Base-by-base conservation (phyloP, 1,140 invertebrate genomes). In the Holcopasites calliopsidis region DNA sequence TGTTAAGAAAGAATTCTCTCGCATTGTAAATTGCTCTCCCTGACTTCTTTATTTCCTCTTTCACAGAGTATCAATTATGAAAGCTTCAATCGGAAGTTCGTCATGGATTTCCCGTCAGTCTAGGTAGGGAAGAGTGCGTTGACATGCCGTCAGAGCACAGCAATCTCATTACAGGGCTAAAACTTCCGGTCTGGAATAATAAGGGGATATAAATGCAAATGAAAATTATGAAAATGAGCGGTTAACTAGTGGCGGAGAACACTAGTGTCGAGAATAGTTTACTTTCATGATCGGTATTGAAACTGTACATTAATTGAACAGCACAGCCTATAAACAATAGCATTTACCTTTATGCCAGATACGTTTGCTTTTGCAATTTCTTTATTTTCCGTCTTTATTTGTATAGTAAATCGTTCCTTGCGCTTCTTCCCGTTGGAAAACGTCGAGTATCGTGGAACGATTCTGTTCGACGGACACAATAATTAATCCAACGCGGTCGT, bases 131-230 rank as follows among this genome's bases (percentile, higher is more conserved):
- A 44, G 66, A 52, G 66, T 79, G 80, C 80, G 79, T 83, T 82
- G 81, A 79, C 76, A 73, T 57, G 52, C 38, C 65, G 42, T 33
- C 65, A 16, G 65, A 71, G 58, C 64, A 50, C 44, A 76, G 79
- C 72, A 83, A 83, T 84, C 80, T 79, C 80, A 77, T 80, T 77
- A 79, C 72, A 64, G 64, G 55, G 69, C 44, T 23, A 72, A 83
- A 76, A 77, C 72, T 76, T 84, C 75, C 52, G 33, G 35, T n/a
- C 50, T 58, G 54, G 77, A 80, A 83, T 84, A 84, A 83, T 83
- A 84, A 79, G 76, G 82, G 62, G 72, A 76, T 84, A 83, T 84
- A 84, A 83, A 83, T 84, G 80, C 82, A 84, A 84, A 84, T 83
- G 80, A 73, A 83, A 79, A 84, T 84, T 82, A 84, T 84, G 82